Evolutionary conservation across 2,797 vertebrate species (phyloP).

Genomic region (Okamejei kenojei): DNA sequence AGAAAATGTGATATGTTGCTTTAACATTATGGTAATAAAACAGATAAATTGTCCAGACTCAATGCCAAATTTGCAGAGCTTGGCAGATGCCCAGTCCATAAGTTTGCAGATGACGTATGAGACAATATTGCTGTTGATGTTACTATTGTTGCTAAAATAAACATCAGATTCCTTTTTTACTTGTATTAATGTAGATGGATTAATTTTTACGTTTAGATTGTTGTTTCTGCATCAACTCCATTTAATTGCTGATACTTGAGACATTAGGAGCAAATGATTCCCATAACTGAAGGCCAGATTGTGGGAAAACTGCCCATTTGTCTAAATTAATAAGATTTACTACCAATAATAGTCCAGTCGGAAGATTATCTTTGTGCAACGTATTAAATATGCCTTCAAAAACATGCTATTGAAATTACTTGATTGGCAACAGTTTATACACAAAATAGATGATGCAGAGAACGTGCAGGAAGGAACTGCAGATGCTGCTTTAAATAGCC

Average conservation of each 20-base stretch:
- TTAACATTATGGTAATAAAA: background rate
- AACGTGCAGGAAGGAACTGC: too few relatives aligned
- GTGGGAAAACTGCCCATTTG: background rate
- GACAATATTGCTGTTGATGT: background rate
- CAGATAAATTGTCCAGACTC: background rate
- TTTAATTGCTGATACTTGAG: background rate
- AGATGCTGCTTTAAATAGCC: too few relatives aligned
- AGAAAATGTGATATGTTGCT: background rate
- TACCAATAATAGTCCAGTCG: background rate
- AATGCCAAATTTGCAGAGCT: background rate
- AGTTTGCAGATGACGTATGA: background rate
- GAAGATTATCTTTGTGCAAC: background rate
- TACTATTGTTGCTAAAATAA: background rate
- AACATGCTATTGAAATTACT: background rate
- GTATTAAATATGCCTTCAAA: background rate
- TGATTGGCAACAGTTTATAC: background rate
- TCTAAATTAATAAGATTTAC: background rate
- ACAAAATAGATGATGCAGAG: background rate
- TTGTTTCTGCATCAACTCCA: background rate
- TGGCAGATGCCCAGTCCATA: background rate
- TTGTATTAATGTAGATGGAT: background rate
- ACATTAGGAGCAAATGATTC: background rate
- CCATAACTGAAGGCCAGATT: background rate
- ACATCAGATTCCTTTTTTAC: background rate
- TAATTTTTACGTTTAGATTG: background rate